Base-by-base conservation (phyloP, 2,888 invertebrate species). In the Cabera pusaria region DNA sequence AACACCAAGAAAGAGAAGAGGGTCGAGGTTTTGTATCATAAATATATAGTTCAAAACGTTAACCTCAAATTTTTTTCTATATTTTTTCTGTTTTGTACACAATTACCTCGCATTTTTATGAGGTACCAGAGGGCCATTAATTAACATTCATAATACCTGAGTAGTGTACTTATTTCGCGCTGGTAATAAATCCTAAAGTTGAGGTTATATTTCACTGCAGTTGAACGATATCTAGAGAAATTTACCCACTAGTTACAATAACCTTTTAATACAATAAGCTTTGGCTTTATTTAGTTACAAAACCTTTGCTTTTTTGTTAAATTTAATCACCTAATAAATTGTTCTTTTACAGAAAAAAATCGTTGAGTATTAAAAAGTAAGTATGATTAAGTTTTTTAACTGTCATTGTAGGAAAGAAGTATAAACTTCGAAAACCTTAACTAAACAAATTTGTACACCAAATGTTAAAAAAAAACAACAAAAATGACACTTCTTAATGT, bases 71-170 rank as follows among this genome's bases (percentile, higher is more conserved):
- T 46, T 33, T 19, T 29, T 29, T 36, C 22, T 36, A 39, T 29
- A 18, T 35, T 40, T 46, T 42, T 48, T 40, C 41, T 42, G 26
- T 37, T 38, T 38, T 21, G 6, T 32, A 25, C 26, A 33, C 29
- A 35, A n/a, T 38, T 42, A 19, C 8, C 29, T 39, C 36, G 23
- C 25, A 33, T 36, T 29, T 37, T 39, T 25, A 33, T 34, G 23
- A 40, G 33, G 27, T 23, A 40, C 28, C 21, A 14, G 35, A 40
- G 43, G 29, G 24, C 8, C 31, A 44, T 49, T 50, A 53, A 49
- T 50, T 48, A 50, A 41, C 37, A 53, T 53, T 48, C 40, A 44
- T 53, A 44, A 42, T 44, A 39, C 38, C 23, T 17, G 33, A 46
- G 33, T n/a, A n/a, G n/a, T 41, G 31, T 36, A 37, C 38, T 38